Evolutionary conservation across 2,113 vertebrate genomes (phyloP), one percentile per base, ranked within the genome.

Genomic region (Heliornis fulica): DNA sequence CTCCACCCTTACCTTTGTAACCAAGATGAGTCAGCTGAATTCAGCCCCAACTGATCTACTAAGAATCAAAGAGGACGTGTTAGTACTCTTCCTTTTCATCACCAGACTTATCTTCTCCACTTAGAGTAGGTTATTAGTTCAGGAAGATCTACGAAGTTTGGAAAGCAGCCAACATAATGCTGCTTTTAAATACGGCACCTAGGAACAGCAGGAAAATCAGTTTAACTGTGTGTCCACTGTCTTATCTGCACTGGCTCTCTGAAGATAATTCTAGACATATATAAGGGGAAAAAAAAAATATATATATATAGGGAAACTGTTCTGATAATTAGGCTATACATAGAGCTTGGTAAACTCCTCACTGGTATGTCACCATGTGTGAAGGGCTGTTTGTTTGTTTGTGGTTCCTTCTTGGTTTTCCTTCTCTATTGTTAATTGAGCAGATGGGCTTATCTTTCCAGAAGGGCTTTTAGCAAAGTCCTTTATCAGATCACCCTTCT

Each of bases 361-460:
- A 22, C 15, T 74, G 26, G 2, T 2, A 26, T 51, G 28, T 7
- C 46, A 80, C 68, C 46, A 45, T 36, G 31, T 45, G 45, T 26
- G 61, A 85, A 15, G n/a, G 26, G 19, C 38, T 92, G 68, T 2
- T 95, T 96, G 83, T 90, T 95, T 95, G 88, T 92, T 90, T 96
- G 94, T 45, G 25, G 31, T 53, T 90, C 83, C 64, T 0, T 2
- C 80, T 92, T 94, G 76, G 18, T 95, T 93, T 93, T 78, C 51
- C 70, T 72, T 66, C 28, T 32, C 64, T 75, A 90, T 97, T 95
- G 95, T 97, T 95, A 46, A 46, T 36, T 26, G 46, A 96, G 88
- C 93, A 95, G 94, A 93, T 95, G 92, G 94, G 61, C 68, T 94
- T 96, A 88, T 94, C 90, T 96, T 91, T 87, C 28, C 90, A 93